phyloP scores from a whole-genome alignment of 1,140 invertebrate genomes.

The Brachionus rotundiformis region DNA sequence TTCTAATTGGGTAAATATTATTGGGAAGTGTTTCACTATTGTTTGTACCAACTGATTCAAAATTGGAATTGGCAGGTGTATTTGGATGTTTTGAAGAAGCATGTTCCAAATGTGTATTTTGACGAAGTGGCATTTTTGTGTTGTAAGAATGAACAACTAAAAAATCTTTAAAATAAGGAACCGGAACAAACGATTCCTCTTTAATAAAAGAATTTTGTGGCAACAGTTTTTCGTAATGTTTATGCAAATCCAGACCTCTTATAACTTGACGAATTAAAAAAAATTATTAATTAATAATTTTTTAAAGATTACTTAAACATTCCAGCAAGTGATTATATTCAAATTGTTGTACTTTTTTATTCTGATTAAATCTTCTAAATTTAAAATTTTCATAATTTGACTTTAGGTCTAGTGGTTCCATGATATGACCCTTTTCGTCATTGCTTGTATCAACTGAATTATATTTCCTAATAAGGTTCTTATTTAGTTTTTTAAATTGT shows the following conservation, averaged over 20 bases:
- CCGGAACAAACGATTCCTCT: conserved; percentile 23
- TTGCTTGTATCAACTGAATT: not conserved
- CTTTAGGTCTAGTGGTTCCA: conserved; percentile 19
- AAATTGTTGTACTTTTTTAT: conserved; percentile 5
- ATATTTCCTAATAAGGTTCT: not conserved
- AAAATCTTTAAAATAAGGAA: conserved; percentile 48
- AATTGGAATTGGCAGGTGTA: not conserved
- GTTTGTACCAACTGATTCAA: not conserved
- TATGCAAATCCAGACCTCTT: conserved; percentile 42
- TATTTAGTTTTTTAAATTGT: conserved; percentile 3
- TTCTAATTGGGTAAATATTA: conserved; percentile 19
- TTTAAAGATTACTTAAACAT: conserved; percentile 26
- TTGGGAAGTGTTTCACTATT: not conserved
- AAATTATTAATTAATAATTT: not conserved
- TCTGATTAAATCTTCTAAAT: not conserved
- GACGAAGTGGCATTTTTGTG: not conserved
- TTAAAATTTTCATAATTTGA: conserved; percentile 12
- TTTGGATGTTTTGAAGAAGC: not conserved
- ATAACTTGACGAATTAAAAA: conserved; percentile 26
- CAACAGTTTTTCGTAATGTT: conserved; percentile 44
- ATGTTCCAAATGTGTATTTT: not conserved
- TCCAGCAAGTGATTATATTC: conserved; percentile 43
- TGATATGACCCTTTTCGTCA: conserved; percentile 30
- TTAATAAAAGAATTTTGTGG: not conserved
- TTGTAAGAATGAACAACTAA: conserved; percentile 44